Evolutionary conservation across 2,888 invertebrate genomes (phyloP), one percentile per base, ranked within the genome.

Genomic region (Luperina testacea): DNA sequence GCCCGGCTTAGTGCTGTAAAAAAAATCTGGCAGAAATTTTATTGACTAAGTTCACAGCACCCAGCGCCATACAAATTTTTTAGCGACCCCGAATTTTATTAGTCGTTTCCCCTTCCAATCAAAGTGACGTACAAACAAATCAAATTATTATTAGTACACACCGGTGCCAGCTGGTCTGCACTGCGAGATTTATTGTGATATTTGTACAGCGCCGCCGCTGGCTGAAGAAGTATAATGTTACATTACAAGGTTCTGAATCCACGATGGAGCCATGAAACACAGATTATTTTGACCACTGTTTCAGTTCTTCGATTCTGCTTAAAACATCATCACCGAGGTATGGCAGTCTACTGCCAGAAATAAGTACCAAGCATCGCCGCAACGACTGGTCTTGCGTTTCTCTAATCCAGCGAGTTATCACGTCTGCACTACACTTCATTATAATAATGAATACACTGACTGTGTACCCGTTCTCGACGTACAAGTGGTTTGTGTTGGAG

Each of bases 141-240:
- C 11, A 57, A 51, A 64, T 69, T 45, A 53, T 69, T 63, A 63
- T 78, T 53, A 78, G 53, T 38, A 27, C 57, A 64, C 53, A 64
- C n/a, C 9, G 78, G 63, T 69, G 78, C 69, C 45, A 70, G 51
- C 8, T 53, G 48, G 81, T 73, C 81, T 74, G 57, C 57, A 48
- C 38, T 13, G 27, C 27, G 24, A 57, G 45, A 57, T 57, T 81
- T 57, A 27, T 48, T 24, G 20, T 48, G 61, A 63, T 20, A 24
- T 42, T 32, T 51, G 11, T 32, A 57, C 51, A 70, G 24, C 38
- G 27, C 45, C 24, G 59, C 48, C 13, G 48, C 20, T 59, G 6
- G 15, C 42, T 57, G 24, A n/a, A 27, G 15, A 42, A 72, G 27
- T 27, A 42, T 69, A n/a, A 20, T 53, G 20, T 51, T 51, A 15